phyloP scores from a whole-genome alignment of 2,113 vertebrate species.

The Sterrhoptilus dennistouni region DNA sequence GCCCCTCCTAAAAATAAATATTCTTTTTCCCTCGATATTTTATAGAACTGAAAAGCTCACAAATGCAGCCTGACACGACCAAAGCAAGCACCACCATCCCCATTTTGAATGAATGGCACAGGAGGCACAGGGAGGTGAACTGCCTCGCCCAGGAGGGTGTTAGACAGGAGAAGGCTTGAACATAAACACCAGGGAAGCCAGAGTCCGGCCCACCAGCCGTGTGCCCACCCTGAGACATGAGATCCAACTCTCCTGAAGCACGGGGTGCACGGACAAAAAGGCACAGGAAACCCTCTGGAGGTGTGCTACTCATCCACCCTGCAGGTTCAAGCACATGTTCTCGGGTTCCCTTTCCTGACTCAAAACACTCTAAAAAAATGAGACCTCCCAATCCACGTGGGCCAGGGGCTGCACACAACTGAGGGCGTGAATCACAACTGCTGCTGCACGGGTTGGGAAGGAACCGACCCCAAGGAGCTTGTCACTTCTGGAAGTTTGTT shows the following conservation, averaged over 20 bases:
- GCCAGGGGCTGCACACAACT: background rate
- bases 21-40: background rate
- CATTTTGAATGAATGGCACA: background rate
- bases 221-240: background rate
- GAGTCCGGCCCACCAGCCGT: background rate
- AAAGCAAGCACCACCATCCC: background rate
- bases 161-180: background rate
- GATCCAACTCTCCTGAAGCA: background rate
- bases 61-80: background rate
- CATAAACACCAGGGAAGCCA: background rate
- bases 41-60: background rate
- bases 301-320: background rate
- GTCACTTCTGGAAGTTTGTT: background rate
- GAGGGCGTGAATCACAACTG: background rate
- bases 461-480: background rate
- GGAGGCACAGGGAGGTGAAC: background rate
- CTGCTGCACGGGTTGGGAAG: background rate
- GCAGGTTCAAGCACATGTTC: background rate
- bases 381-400: background rate
- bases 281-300: background rate
- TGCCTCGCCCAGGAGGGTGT: background rate
- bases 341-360: background rate
- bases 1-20: constrained; percentile 10
- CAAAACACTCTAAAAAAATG: background rate
- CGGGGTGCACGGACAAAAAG: accelerated